Evolutionary conservation across 2,888 invertebrate species (phyloP), one percentile per base, ranked within the genome.

Genomic region (Creontiades dilutus): DNA sequence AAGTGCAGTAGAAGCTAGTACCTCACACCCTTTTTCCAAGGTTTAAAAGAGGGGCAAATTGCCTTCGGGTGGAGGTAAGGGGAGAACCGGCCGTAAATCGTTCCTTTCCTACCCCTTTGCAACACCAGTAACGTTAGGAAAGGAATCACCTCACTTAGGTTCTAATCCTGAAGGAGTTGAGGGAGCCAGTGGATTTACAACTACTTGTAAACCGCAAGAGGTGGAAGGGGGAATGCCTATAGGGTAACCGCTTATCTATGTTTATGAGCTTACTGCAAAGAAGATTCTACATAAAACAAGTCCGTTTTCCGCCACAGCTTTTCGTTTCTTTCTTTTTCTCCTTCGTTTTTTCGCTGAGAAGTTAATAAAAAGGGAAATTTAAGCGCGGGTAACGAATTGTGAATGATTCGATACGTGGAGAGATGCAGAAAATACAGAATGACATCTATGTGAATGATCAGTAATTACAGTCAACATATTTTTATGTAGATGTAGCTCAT

Each of bases 161-260:
- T 85, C 85, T 85, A 85, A 85, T 85, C 85, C 85, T 37, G 57
- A 85, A 85, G 61, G 37, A 61, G 85, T 85, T 85, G 85, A 61
- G 85, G 85, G 85, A 57, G 27, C 57, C 85, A n/a, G 85, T 85
- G 85, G 85, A 85, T 85, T 85, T 85, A 85, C 85, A 57, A 85
- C 85, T 85, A 85, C 85, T 85, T 85, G 85, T 85, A 85, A 85
- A 85, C 55, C 85, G n/a, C 46, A 27, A 46, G 46, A 46, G 37
- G 68, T 19, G 19, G 27, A 23, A 23, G 68, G 68, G n/a, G 68
- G 19, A 19, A n/a, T n/a, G 61, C 61, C 61, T 61, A 61, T 61
- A 61, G 61, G 61, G 68, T 23, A 68, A 68, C 68, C 68, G 68
- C 68, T 68, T 68, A 68, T 68, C 68, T 68, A 68, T 68, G 68